Percentiles rank a stretch among this genome's conserved stretches.
phyloP scores from a whole-genome alignment of 2,113 vertebrate genomes.

The Brienomyrus longianalis region DNA sequence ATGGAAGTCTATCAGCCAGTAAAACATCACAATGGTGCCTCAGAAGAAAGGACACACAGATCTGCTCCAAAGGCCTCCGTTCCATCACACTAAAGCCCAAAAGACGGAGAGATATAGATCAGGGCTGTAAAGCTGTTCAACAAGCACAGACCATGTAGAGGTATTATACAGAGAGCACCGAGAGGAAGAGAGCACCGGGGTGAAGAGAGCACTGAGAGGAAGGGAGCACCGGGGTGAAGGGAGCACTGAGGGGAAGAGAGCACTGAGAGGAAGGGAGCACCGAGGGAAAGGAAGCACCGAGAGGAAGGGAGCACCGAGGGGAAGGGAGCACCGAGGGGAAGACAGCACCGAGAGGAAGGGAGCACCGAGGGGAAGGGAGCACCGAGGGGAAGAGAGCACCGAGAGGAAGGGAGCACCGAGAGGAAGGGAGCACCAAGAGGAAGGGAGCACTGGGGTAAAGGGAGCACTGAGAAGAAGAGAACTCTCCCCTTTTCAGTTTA shows the following conservation, averaged over 20 bases:
- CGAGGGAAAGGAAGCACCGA: too few species aligned
- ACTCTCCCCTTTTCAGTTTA: neutral
- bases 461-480: neutral
- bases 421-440: too few species aligned
- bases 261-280: too few species aligned
- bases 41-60: neutral
- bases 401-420: neutral
- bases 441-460: too few species aligned
- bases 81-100: neutral
- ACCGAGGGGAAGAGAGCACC: neutral
- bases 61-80: neutral
- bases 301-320: too few species aligned
- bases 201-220: too few species aligned
- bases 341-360: neutral
- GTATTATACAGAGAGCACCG: neutral
- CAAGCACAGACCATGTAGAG: neutral
- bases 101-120: neutral
- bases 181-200: too few species aligned
- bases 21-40: neutral
- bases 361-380: neutral
- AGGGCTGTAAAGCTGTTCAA: neutral
- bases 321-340: too few species aligned
- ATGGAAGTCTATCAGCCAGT: neutral
- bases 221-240: too few species aligned
- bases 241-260: too few species aligned